Base-by-base conservation (phyloP, 2,797 vertebrate species). In the Arctocebus calabarensis region DNA sequence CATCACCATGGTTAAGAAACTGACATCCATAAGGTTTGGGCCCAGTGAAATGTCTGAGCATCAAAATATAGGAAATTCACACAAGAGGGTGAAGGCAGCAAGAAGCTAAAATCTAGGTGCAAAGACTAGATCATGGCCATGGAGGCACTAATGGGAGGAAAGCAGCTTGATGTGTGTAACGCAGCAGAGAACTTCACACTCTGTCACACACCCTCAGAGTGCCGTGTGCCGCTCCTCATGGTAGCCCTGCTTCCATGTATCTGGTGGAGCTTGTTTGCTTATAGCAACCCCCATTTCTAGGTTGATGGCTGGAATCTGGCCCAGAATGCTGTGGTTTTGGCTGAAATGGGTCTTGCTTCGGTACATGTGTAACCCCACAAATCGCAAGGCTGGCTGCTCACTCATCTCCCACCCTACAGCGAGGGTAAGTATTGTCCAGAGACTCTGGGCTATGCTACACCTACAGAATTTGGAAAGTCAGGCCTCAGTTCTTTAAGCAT, bases 1-100 rank as follows among this genome's bases (percentile, higher is more conserved):
- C 77, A 48, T 48, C 17, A 40, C 55, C 55, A 45, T 77, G 29
- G 6, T 84, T 68, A 71, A 78, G 75, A 96, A 91, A 91, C 17
- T 71, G 25, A 3, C 29, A 61, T 43, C 43, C 27, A 48, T 45
- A 90, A 64, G 7, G 0, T n/a, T 40, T 29, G 37, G 34, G 10
- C 17, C 11, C 4, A 45, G n/a, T 34, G 20, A 48, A 70, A 74
- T 4, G 0, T 57, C 32, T 91, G 57, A 14, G 27, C 55, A 55
- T 61, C 9, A 48, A 68, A 59, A 29, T 43, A 20, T 22, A 52
- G 74, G 57, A 81, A 59, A 59, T n/a, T 16, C 57, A 78, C 11
- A 3, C 8, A 64, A 23, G 22, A 74, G 8, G 13, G 9, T 70
- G 0, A 27, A 87, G 74, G 37, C 52, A 83, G 29, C 17, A 73